Base-by-base conservation (phyloP, 1,140 invertebrate genomes). In the Anagrus nilaparvatae region DNA sequence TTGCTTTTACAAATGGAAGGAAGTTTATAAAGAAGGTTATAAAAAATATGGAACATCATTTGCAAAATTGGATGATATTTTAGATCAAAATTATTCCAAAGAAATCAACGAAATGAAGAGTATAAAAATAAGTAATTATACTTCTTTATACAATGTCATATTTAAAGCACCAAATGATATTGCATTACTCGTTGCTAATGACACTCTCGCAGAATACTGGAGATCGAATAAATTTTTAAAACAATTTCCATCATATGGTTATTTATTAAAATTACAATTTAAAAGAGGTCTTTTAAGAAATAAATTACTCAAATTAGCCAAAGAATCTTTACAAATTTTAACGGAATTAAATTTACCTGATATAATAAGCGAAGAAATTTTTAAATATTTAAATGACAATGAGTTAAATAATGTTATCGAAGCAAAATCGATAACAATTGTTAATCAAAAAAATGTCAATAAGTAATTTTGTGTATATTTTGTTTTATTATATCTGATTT, bases 131-230 rank as follows among this genome's bases (percentile, higher is more conserved):
- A 20, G 32, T 16, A 29, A 40, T 28, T 39, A 29, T 29, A 17
- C 38, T 3, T 31, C 38, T 5, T 23, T 40, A 13, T 31, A 40
- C 14, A 19, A 40, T 19, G 32, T 40, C 18, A 30, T 40, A 28
- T 40, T 40, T n/a, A 40, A 31, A 19, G 12, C 8, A 7, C 7
- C 17, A 6, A 40, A 30, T 14, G 38, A 40, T 5, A 30, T 40
- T 27, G 13, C 38, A 4, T 9, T 17, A 1, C 28, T 31, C n/a
- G 27, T 30, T 0, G 24, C 12, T 12, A 40, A 40, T 18, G 38
- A 30, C 4, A 21, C 10, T 3, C 28, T 40, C 3, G 16, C 8
- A n/a, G 5, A 21, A 16, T 14, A 31, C n/a, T n/a, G 30, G 1
- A 16, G 24, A 3, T 23, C 28, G 3, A 20, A 10, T 7, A 23